Conservation (phyloP, 2,888 invertebrate genomes). For the Apodemia duryi region DNA sequence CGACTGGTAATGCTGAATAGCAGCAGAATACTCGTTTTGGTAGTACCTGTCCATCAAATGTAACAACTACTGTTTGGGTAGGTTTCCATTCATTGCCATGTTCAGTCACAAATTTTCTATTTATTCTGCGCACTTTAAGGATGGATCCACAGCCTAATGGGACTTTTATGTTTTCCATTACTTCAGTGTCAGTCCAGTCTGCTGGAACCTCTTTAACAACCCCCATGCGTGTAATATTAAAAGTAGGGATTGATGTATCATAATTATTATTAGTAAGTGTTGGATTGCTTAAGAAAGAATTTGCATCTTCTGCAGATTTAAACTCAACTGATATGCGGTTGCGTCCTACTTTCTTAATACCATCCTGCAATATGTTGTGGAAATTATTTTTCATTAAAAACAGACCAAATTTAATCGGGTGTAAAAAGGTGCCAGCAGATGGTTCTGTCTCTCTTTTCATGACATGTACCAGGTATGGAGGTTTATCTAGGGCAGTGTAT, state of each 20-base stretch:
- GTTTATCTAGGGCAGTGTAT: neutral
- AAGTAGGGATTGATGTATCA: neutral
- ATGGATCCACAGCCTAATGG: neutral
- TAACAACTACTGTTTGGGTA: too few species aligned
- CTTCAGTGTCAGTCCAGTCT: neutral
- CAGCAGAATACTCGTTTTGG: neutral
- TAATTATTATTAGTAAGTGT: too few species aligned
- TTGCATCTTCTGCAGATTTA: too few species aligned
- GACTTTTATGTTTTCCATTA: neutral
- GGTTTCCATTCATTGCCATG: neutral
- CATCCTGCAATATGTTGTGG: neutral
- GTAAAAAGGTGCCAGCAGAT: neutral
- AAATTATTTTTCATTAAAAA: neutral
- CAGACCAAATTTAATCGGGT: slow-evolving; percentile 1
- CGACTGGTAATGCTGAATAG: neutral
- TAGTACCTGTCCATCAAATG: too few species aligned
- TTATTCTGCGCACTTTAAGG: neutral
- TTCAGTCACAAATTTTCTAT: neutral
- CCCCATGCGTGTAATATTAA: neutral
- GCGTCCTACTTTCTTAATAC: too few species aligned
- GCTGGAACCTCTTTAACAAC: neutral
- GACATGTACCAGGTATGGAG: neutral
- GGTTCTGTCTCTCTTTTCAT: neutral
- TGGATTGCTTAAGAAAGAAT: too few species aligned
- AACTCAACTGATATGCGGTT: too few species aligned